A percentile compares a stretch with the other conserved stretches of the same genome.
phyloP scores from a whole-genome alignment of 2,888 invertebrate species.

The Leucoma salicis region DNA sequence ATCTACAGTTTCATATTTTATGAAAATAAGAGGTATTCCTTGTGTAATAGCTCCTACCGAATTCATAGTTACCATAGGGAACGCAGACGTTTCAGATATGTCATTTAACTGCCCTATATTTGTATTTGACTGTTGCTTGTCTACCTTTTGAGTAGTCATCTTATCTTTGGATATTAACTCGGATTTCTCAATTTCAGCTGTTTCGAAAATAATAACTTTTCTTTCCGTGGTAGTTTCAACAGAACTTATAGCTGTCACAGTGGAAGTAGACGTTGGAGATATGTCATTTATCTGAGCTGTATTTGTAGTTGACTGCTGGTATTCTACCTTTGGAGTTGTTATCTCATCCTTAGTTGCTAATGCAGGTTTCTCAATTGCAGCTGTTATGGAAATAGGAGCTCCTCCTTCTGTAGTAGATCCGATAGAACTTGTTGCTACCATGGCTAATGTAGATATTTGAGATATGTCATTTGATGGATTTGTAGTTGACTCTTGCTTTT shows the following conservation, averaged over 20 bases:
- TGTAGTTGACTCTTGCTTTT: too few species aligned
- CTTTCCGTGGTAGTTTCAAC: too few species aligned
- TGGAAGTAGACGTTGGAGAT: too few species aligned
- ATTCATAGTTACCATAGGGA: background rate
- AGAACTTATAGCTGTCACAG: too few species aligned
- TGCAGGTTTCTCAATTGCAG: background rate
- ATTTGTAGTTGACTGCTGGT: background rate
- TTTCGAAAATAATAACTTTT: too few species aligned
- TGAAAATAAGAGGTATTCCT: background rate
- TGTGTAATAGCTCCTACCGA: background rate
- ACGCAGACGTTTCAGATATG: background rate
- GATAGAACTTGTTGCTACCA: background rate
- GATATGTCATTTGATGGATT: background rate
- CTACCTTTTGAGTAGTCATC: too few species aligned
- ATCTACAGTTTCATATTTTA: background rate
- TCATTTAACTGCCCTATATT: too few species aligned
- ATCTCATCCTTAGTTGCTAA: background rate
- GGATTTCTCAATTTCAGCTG: too few species aligned
- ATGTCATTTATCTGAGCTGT: background rate
- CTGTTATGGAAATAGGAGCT: background rate
- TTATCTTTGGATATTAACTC: too few species aligned
- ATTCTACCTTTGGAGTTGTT: background rate
- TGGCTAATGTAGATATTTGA: too few species aligned
- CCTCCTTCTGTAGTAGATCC: background rate
- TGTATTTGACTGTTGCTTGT: too few species aligned